Base-by-base conservation (phyloP, 2,888 invertebrate genomes). In the Drosophila picticornis region DNA sequence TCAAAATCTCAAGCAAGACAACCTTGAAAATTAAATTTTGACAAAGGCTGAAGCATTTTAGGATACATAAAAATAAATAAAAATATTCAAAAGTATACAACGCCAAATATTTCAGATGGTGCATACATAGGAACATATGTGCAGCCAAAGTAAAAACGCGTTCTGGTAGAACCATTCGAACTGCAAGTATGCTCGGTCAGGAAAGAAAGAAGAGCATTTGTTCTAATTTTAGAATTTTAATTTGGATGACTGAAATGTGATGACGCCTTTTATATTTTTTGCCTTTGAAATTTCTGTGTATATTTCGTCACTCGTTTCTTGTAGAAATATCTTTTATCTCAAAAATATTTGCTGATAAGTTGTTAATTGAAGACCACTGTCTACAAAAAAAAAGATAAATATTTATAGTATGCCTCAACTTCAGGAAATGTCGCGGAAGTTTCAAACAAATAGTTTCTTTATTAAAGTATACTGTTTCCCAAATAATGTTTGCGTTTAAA, bases 21-120 rank as follows among this genome's bases (percentile, higher is more conserved):
- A 66, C 80, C 74, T 80, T 80, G 74, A 71, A 62, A 65, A 70
- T 80, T 3, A 70, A 77, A 69, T 77, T 80, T 77, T 67, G 74
- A 77, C 71, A 68, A 50, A 43, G 43, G 32, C 19, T 10, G 13
- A 27, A 53, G 4, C 50, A 57, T 38, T 58, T 51, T 27, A 38
- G 40, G 55, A 69, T 59, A 68, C 11, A 16, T 57, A 43, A 34
- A 55, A 5, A 19, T n/a, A n/a, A 13, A 27, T 43, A 11, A 62
- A 59, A 40, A 64, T 27, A 53, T 66, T 40, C 11, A 13, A 57
- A 43, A 25, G 38, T 38, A 53, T 59, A 38, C 55, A 25, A 55
- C 22, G 48, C 53, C 73, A 40, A 69, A 63, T 40, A n/a, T 13
- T 25, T 19, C 52, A 50, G 9, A 50, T 34, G 29, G 25, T 32